These are phyloP conservation scores for Ariopsis seemanni DNA, from an alignment of 2,113 vertebrate genomes.

Conservation along the genomic window DNA sequence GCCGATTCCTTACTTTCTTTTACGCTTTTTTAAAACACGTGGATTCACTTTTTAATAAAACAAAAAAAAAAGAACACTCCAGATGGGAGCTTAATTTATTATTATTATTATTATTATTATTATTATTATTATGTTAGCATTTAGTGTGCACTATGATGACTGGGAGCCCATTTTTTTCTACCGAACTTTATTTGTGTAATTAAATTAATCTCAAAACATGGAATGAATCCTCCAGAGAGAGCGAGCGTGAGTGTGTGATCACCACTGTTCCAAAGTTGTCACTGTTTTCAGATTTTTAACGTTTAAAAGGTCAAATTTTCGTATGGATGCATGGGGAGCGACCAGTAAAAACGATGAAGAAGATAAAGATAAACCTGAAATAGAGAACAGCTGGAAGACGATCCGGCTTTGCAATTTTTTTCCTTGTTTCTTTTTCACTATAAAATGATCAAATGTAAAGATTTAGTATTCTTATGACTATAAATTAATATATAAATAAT, in stretches of 20 bases:
- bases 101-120: conserved; percentile 43
- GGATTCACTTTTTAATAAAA: conserved; percentile 91
- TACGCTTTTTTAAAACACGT: conserved; percentile 74
- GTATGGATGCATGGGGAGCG: conserved; percentile 92
- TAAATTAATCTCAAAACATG: conserved; percentile 78
- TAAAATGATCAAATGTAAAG: conserved; percentile 83
- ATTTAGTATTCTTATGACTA: conserved; percentile 73
- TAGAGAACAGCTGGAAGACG: conserved; percentile 70
- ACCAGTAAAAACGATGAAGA: conserved; percentile 28
- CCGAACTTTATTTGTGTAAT: conserved; percentile 46
- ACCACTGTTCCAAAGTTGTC: conserved; percentile 88
- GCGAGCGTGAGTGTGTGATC: conserved; percentile 57
- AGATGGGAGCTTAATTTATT: conserved; percentile 84
- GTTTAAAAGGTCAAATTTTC: conserved; percentile 67
- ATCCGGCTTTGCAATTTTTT: conserved; percentile 68
- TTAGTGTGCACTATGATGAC: conserved; percentile 53
- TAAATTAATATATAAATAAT: conserved; percentile 69
- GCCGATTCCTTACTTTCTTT: conserved; percentile 69
- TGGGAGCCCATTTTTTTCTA: conserved; percentile 49
- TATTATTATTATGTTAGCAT: conserved; percentile 47
- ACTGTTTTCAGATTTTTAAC: conserved; percentile 81
- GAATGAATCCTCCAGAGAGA: conserved; percentile 49
- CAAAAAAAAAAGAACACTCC: conserved; percentile 55
- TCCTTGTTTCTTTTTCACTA: conserved; percentile 72
- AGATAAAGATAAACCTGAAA: conserved; percentile 60